These are phyloP conservation scores for Pao palembangensis DNA, from an alignment of 2,113 vertebrate species.

Conservation along the genomic window DNA sequence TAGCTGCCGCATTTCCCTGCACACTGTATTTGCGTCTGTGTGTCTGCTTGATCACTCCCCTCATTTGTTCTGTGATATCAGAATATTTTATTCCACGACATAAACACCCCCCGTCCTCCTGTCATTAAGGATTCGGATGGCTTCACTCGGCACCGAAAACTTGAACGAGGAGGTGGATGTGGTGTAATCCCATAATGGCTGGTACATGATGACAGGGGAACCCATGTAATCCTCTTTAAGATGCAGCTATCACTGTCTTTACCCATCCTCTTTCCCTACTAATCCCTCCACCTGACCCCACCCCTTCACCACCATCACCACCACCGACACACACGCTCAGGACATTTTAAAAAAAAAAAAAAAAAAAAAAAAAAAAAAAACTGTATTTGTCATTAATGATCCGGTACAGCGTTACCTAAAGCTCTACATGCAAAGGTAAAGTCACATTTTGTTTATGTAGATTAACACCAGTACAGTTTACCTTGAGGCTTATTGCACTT, in stretches of 20 bases:
- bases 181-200: slow-evolving; percentile 71
- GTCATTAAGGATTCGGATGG: slow-evolving; percentile 28
- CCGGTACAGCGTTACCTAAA: no score
- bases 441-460: no score
- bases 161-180: slow-evolving; percentile 55
- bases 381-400: no score
- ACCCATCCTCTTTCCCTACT: slow-evolving; percentile 55
- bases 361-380: no score
- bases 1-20: not conserved
- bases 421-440: no score
- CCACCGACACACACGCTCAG: not conserved
- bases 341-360: no score
- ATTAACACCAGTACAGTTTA: no score
- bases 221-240: slow-evolving; percentile 70
- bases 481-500: no score
- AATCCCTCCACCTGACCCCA: slow-evolving; percentile 43
- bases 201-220: slow-evolving; percentile 61
- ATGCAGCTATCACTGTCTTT: slow-evolving; percentile 63
- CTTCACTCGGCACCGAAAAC: slow-evolving; percentile 21
- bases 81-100: slow-evolving; percentile 3
- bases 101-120: slow-evolving; percentile 13
- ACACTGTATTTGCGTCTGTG: not conserved
- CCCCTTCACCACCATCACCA: not conserved
- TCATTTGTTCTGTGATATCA: not conserved
- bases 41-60: not conserved